Percentiles rank a stretch among this genome's conserved stretches.
Conservation (phyloP, 2,113 vertebrate species). For the Orientallactaga bullata region DNA sequence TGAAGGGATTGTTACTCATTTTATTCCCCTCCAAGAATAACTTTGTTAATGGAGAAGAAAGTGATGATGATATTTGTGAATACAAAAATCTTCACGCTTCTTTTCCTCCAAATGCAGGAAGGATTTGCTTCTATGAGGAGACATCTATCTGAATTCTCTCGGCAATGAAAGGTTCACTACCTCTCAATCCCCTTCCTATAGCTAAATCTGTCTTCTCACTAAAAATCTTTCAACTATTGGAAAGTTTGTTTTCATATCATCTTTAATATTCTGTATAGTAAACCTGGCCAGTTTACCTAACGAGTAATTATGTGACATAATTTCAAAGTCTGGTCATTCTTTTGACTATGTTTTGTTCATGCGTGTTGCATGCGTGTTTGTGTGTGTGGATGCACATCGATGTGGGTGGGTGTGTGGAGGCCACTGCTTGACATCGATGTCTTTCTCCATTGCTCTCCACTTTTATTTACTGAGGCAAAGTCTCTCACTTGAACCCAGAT, state of each 20-base stretch:
- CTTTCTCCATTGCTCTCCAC: too few relatives aligned
- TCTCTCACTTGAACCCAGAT: too few relatives aligned
- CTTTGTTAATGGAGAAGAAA: not conserved
- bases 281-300: not conserved
- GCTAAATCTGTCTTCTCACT: not conserved
- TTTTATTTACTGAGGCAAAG: too few relatives aligned
- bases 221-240: not conserved
- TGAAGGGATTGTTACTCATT: not conserved
- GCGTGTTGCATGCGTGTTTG: too few relatives aligned
- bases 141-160: not conserved
- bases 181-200: not conserved
- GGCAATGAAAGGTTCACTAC: not conserved
- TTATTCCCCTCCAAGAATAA: not conserved
- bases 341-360: too few relatives aligned
- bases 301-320: not conserved
- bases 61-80: not conserved
- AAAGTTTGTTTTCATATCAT: not conserved
- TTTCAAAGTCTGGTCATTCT: not conserved
- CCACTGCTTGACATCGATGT: too few relatives aligned
- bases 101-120: not conserved
- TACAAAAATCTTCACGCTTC: slow-evolving; percentile 25
- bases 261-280: not conserved
- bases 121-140: not conserved
- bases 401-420: too few relatives aligned
- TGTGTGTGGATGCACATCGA: too few relatives aligned